Base-by-base conservation (phyloP, 2,113 vertebrate species). In the Panthera uncia region DNA sequence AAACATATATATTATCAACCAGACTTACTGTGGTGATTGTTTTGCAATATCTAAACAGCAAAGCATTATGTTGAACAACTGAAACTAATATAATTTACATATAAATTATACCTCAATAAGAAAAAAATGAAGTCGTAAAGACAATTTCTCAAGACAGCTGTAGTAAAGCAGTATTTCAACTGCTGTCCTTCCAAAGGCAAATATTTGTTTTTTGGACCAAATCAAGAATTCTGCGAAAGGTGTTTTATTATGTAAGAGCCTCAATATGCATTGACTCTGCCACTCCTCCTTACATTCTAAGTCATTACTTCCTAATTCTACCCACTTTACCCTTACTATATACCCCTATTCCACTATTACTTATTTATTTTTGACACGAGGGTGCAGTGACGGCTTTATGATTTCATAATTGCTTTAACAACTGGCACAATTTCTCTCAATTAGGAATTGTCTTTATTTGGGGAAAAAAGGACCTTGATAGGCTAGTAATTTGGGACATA, bases 361-460 rank as follows among this genome's bases (percentile, higher is more conserved):
- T 76, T 57, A 19, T 55, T 76, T 71, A 15, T 81, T 95, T 90
- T 89, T 38, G 29, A 5, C 23, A 52, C 63, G 85, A 69, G 65
- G 13, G 57, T 82, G 19, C 0, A 48, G 23, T 73, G 7, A 48
- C 0, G 66, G 11, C 90, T 50, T 45, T 90, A 76, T 85, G 82
- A 55, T 85, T 82, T 73, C 65, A 33, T 55, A 85, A 76, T 55
- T 92, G 57, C 87, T 86, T 97, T 80, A 87, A 29, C 4, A 92
- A 68, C 19, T 57, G 45, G n/a, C 23, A 38, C 7, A 74, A 25
- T 76, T 84, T 25, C 12, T 76, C 15, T 95, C 57, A 89, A 85
- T 31, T 57, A 73, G 13, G 2, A 1, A 82, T 12, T 50, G 33
- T 45, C 27, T 55, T 84, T 76, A 16, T 69, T 83, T 55, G 19